Evolutionary conservation across 2,888 invertebrate species (phyloP).

Genomic region (Bimastos eiseni): DNA sequence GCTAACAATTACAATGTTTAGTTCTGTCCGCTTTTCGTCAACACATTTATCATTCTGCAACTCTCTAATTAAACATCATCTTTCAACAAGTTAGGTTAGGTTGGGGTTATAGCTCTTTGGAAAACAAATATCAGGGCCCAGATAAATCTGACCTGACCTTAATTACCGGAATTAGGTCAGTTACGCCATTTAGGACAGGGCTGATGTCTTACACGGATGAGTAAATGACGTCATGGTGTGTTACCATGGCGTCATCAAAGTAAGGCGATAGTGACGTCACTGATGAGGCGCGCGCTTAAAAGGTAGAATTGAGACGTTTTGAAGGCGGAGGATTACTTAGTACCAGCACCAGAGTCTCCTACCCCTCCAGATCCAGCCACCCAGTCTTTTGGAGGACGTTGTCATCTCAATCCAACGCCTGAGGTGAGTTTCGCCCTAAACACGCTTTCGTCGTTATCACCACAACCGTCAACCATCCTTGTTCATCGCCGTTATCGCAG

Average conservation of each 20-base stretch:
- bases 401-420: not conserved
- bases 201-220: not conserved
- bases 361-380: not conserved
- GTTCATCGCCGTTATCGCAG: too few relatives aligned
- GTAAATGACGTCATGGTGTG: not conserved
- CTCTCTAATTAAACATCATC: too few relatives aligned
- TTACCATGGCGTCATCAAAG: not conserved
- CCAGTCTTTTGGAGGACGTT: not conserved
- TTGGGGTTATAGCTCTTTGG: too few relatives aligned
- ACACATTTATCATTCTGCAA: too few relatives aligned
- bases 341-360: too few relatives aligned
- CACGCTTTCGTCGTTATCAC: not conserved
- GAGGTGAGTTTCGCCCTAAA: not conserved
- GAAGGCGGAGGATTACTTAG: not conserved
- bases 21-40: too few relatives aligned
- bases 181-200: not conserved
- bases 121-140: too few relatives aligned
- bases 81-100: too few relatives aligned
- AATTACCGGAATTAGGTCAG: not conserved
- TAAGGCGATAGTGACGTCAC: not conserved
- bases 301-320: not conserved
- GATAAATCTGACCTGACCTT: too few relatives aligned
- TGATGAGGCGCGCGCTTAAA: not conserved
- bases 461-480: not conserved
- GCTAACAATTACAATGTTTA: too few relatives aligned